Conservation (phyloP, 64 coral and sea anemone genomes). For the Stichodactyla mertensii region DNA sequence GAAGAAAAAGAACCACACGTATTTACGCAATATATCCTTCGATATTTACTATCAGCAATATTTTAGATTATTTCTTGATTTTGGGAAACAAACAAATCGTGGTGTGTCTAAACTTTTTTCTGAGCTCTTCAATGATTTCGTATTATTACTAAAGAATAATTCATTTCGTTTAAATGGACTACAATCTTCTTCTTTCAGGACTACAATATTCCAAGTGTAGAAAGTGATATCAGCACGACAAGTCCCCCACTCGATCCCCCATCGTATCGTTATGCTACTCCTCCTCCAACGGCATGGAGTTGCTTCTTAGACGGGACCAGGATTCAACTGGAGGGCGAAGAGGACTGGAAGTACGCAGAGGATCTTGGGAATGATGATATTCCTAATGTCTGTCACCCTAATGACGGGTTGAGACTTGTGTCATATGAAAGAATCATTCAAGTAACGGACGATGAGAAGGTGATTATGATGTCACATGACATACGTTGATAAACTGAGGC, state of each 20-base stretch:
- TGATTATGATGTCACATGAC: neutral
- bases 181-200: neutral
- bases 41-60: no score
- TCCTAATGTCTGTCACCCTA: conserved; percentile 15
- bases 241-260: neutral
- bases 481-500: no score
- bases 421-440: neutral
- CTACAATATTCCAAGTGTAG: conserved; percentile 22
- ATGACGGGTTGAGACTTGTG: neutral
- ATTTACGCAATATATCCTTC: no score
- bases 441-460: neutral
- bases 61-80: no score
- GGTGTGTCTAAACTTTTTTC: no score
- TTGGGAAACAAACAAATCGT: no score
- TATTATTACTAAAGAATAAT: no score
- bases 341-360: conserved; percentile 29
- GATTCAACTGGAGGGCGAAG: conserved; percentile 33
- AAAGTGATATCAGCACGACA: conserved; percentile 15
- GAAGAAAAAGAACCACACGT: no score
- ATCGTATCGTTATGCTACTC: conserved; percentile 7
- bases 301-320: conserved; percentile 54
- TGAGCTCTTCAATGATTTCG: no score
- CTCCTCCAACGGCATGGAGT: conserved; percentile 33
- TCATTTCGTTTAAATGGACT: no score
- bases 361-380: conserved; percentile 38